Evolutionary conservation across 2,797 vertebrate species (phyloP).

Genomic region (Pachyuromys duprasi): DNA sequence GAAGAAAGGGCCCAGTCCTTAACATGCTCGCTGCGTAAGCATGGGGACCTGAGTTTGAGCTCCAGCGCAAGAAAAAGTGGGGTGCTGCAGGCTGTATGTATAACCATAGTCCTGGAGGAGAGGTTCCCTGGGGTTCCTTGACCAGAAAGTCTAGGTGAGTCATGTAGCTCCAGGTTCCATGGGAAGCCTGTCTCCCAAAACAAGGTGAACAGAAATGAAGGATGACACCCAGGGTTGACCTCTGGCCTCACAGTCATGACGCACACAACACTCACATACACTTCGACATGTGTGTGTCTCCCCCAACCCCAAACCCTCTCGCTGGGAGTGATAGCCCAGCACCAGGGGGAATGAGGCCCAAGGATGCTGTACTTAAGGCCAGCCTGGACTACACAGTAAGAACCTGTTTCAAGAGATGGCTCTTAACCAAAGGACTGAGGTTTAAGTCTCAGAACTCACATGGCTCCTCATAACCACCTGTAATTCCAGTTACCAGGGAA

Average conservation of each 20-base stretch:
- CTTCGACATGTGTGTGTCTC: not conserved
- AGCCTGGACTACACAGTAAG: not conserved
- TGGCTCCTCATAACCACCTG: not conserved
- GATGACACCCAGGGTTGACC: not conserved
- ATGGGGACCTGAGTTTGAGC: not conserved
- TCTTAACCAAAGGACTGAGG: not conserved
- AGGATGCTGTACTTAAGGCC: not conserved
- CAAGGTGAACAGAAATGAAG: not conserved
- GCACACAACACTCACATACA: not conserved
- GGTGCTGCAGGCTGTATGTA: not conserved
- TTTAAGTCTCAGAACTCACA: not conserved
- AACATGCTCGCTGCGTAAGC: not conserved
- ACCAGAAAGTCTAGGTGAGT: not conserved
- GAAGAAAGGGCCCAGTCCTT: not conserved
- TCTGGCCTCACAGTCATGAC: not conserved
- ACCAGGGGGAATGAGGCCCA: not conserved
- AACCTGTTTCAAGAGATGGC: not conserved
- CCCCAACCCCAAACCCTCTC: not conserved
- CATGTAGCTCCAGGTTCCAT: not conserved
- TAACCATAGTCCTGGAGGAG: not conserved
- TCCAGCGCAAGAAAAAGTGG: not conserved
- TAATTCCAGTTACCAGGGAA: not conserved
- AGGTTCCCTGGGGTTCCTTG: not conserved
- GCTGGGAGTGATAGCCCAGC: not conserved
- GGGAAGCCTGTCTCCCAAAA: not conserved